Evolutionary conservation across 2,888 invertebrate species (phyloP), one percentile per base, ranked within the genome.

Genomic region (Tipula lateralis): DNA sequence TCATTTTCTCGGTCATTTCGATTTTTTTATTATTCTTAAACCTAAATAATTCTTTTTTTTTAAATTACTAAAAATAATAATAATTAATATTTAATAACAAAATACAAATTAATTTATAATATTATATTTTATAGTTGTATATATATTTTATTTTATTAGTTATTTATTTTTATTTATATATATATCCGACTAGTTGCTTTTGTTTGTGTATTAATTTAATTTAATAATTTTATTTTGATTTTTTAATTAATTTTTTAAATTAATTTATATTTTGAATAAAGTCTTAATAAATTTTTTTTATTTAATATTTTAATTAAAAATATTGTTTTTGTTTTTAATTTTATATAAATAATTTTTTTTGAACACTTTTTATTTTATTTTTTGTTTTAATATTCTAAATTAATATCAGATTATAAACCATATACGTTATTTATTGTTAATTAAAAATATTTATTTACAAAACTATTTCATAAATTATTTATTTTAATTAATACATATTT

Each of bases 361-460:
- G 66, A 66, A 66, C 66, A 66, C 66, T 66, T 66, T 66, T 66
- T 66, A 24, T 66, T 66, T 9, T 24, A 66, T 12, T 66, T 19
- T 24, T 24, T 66, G 19, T 66, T 7, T 66, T 66, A 24, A 66
- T 24, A n/a, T n/a, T 44, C 24, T 9, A 66, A 7, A 24, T 66
- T 66, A 66, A 66, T 66, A 66, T 66, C 66, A 19, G 24, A 50
- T 66, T 66, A n/a, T n/a, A 66, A 66, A 66, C 24, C 24, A 66
- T 24, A 44, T 44, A 44, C n/a, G 44, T 13, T 44, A 44, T n/a
- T 44, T 44, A 24, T n/a, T n/a, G 24, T 24, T 66, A 24, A 24
- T 24, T 66, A 66, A 66, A 66, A 66, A 24, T 66, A 66, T 66
- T 66, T 66, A 66, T 66, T 66, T 66, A 66, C 66, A 66, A 66